Base-by-base conservation (phyloP, 92 coral and sea anemone species). In the Umimayanthus kanabou region DNA sequence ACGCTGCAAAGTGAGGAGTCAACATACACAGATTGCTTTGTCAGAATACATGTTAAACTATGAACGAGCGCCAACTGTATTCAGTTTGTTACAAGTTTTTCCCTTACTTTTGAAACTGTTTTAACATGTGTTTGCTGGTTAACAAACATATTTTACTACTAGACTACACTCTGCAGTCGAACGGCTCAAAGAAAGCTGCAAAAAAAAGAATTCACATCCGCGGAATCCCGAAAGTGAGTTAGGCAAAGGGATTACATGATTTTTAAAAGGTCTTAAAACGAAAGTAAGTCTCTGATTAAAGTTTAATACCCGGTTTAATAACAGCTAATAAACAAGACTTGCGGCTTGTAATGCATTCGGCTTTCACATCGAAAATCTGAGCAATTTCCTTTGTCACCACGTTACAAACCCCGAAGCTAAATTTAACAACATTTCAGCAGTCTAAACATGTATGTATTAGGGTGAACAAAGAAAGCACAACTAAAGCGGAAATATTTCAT, bases 401-500 rank as follows among this genome's bases (percentile, higher is more conserved):
- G 26, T 14, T 23, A 45, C 20, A 83, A 75, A 33, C 67, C 78
- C 78, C 47, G 77, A 28, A 83, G 87, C 87, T 70, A 83, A 83
- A 69, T 83, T 69, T 83, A 83, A 83, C 87, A 69, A 67, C 64
- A 47, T 11, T 45, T 25, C 61, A 30, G 4, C 42, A 53, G 25
- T 83, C 47, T 49, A 70, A 83, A 83, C 74, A 83, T 30, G 87
- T 22, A 72, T 47, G 25, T 29, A 83, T 28, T 25, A 11, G 30
- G 29, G 9, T 45, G 39, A 70, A 83, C 87, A 83, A 45, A 83
- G 77, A 29, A 71, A 22, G 57, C 61, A 42, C 26, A 40, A 47
- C 25, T 29, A 37, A 53, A 23, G 18, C 87, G 87, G 87, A 83
- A 83, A 83, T 45, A 72, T 55, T 83, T 71, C 37, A 70, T 70